Percentiles rank a stretch among this genome's conserved stretches.
Evolutionary conservation across 2,888 invertebrate species (phyloP).

Genomic region (Scaptomyza cyrtandrae): DNA sequence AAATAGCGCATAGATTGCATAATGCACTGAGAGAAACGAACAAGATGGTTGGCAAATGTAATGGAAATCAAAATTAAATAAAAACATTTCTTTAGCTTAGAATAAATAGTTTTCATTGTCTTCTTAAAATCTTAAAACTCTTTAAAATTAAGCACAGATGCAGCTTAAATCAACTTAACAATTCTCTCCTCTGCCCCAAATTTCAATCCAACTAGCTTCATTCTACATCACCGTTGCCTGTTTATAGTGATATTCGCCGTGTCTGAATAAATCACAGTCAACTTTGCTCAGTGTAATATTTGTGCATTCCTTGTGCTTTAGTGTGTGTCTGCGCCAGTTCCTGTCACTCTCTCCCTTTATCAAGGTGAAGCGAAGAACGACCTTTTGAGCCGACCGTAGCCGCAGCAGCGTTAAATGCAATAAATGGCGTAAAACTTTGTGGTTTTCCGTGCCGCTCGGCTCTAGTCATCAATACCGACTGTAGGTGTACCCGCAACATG

Average conservation of each 20-base stretch:
- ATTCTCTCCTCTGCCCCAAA: neutral
- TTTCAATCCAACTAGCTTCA: neutral
- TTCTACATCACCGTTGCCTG: neutral
- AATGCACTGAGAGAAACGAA: slow-evolving; percentile 2
- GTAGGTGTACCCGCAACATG: neutral
- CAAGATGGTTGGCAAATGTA: too few relatives aligned
- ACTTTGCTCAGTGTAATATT: neutral
- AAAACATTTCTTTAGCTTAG: too few relatives aligned
- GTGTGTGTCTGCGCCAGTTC: neutral
- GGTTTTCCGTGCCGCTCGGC: slow-evolving; percentile 35
- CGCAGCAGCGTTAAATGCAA: slow-evolving; percentile 65
- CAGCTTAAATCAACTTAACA: too few relatives aligned
- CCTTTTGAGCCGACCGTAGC: slow-evolving; percentile 1
- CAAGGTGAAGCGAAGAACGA: neutral
- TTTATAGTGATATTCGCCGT: neutral
- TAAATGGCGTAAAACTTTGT: slow-evolving; percentile 71
- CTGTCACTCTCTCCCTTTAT: neutral
- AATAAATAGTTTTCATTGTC: neutral
- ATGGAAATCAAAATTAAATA: too few relatives aligned
- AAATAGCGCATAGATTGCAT: neutral
- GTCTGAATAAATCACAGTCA: neutral
- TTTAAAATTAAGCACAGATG: too few relatives aligned
- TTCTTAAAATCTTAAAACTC: too few relatives aligned
- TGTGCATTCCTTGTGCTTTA: neutral
- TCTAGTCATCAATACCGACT: slow-evolving; percentile 39